Percentiles rank a stretch among this genome's conserved stretches.
phyloP scores from a whole-genome alignment of 2,797 vertebrate species.

The Epinephelus coioides region DNA sequence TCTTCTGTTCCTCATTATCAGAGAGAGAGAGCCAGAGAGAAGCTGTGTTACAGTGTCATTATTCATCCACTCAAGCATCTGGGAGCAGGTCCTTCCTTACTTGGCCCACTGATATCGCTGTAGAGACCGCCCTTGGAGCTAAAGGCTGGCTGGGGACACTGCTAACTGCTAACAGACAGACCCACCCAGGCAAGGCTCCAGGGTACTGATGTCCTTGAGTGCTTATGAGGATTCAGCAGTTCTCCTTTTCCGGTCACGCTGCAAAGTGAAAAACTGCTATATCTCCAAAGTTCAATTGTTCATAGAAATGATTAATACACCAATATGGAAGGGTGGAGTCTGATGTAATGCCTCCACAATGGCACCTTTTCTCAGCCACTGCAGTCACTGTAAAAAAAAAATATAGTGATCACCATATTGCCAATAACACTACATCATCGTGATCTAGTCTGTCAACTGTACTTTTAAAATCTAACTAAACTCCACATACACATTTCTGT shows the following conservation, averaged over 20 bases:
- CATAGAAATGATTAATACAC: constrained; percentile 49
- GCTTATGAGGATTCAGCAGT: constrained; percentile 74
- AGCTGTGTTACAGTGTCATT: constrained; percentile 76
- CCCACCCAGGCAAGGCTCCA: constrained; percentile 74
- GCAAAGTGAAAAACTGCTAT: constrained; percentile 52
- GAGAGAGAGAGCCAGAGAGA: constrained; percentile 63
- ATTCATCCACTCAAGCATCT: constrained; percentile 83
- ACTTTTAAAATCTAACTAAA: background rate
- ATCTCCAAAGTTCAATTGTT: constrained; percentile 61
- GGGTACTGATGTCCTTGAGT: constrained; percentile 77
- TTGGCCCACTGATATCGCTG: constrained; percentile 65
- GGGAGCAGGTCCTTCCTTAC: constrained; percentile 77
- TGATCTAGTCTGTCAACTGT: background rate
- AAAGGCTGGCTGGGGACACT: constrained; percentile 77
- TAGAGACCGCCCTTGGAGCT: constrained; percentile 77
- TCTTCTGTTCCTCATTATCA: constrained; percentile 81
- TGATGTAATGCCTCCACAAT: constrained; percentile 27
- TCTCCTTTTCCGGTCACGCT: constrained; percentile 59
- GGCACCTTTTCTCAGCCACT: constrained; percentile 26
- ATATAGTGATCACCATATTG: background rate
- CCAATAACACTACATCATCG: background rate
- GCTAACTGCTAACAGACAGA: constrained; percentile 79
- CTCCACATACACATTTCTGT: background rate
- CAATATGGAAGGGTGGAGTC: constrained; percentile 21
- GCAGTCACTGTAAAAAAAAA: constrained; percentile 1